phyloP scores from a whole-genome alignment of 2,888 invertebrate genomes.

The Nymphalis polychloros region DNA sequence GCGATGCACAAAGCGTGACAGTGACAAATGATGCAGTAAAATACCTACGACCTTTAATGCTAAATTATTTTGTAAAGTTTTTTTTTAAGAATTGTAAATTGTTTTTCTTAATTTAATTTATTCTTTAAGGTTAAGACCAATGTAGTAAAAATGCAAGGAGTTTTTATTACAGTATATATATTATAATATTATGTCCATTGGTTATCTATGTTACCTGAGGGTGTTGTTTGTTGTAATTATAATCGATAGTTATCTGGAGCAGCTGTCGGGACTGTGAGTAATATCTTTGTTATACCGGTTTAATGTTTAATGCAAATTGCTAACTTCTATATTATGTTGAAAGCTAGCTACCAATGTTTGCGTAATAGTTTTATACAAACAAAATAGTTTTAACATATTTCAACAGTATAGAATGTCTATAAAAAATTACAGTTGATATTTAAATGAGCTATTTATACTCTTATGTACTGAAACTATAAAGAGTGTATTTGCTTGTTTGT shows the following conservation, averaged over 20 bases:
- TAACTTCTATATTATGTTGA: neutral
- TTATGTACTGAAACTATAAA: too few relatives aligned
- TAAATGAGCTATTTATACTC: too few relatives aligned
- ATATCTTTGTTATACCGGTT: constrained; percentile 12
- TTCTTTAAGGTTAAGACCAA: too few relatives aligned
- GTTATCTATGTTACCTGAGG: neutral
- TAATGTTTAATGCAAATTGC: constrained; percentile 11
- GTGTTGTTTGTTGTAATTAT: constrained; percentile 3
- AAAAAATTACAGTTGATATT: too few relatives aligned
- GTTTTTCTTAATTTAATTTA: too few relatives aligned
- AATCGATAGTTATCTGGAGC: constrained; percentile 19
- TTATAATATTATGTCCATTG: neutral
- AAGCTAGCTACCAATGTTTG: neutral
- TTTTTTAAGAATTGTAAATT: neutral
- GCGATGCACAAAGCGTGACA: constrained; percentile 2
- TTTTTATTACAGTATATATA: too few relatives aligned
- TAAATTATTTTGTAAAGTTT: neutral
- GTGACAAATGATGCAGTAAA: constrained; percentile 10
- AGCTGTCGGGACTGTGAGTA: constrained; percentile 12
- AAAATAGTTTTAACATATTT: too few relatives aligned
- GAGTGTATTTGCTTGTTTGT: too few relatives aligned
- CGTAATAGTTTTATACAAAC: too few relatives aligned
- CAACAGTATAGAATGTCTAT: too few relatives aligned
- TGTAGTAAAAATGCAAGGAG: too few relatives aligned
- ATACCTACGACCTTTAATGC: constrained; percentile 5